Conservation (phyloP, 2,888 invertebrate genomes). For the Deroplatys truncata region DNA sequence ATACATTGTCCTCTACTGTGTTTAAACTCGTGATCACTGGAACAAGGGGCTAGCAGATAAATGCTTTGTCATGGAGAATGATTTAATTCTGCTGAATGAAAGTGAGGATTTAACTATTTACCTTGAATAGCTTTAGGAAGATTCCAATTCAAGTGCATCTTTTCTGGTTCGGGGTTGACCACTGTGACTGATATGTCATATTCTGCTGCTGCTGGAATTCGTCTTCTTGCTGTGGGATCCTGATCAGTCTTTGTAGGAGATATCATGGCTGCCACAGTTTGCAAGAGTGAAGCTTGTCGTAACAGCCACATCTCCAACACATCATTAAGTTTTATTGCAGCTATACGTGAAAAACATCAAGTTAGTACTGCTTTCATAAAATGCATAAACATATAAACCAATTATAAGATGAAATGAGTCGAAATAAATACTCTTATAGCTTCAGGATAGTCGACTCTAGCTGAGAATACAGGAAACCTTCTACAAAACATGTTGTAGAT, state of each 20-base stretch:
- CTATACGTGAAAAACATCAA: conserved; percentile 41
- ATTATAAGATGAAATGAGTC: not conserved
- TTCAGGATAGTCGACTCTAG: too few relatives aligned
- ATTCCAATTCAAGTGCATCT: conserved; percentile 63
- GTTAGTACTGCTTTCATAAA: not conserved
- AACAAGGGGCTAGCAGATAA: too few relatives aligned
- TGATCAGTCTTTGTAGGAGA: conserved; percentile 42
- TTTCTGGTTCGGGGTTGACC: conserved; percentile 76
- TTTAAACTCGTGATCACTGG: too few relatives aligned
- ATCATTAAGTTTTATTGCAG: conserved; percentile 48
- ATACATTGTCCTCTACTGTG: too few relatives aligned
- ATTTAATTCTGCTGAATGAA: not conserved
- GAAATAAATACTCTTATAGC: too few relatives aligned
- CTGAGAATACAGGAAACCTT: too few relatives aligned
- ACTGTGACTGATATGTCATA: conserved; percentile 80
- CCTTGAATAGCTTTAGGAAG: conserved; percentile 64
- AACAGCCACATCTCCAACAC: conserved; percentile 54
- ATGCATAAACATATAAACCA: not conserved
- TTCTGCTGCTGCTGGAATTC: conserved; percentile 55
- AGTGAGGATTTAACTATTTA: conserved; percentile 35
- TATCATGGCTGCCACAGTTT: conserved; percentile 46
- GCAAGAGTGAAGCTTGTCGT: conserved; percentile 46
- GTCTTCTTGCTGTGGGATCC: conserved; percentile 44
- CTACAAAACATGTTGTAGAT: too few relatives aligned
- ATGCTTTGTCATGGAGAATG: too few relatives aligned